Percentiles rank a stretch among this genome's conserved stretches.
phyloP scores from a whole-genome alignment of 2,113 vertebrate species.

The Microcebus tavaratra region DNA sequence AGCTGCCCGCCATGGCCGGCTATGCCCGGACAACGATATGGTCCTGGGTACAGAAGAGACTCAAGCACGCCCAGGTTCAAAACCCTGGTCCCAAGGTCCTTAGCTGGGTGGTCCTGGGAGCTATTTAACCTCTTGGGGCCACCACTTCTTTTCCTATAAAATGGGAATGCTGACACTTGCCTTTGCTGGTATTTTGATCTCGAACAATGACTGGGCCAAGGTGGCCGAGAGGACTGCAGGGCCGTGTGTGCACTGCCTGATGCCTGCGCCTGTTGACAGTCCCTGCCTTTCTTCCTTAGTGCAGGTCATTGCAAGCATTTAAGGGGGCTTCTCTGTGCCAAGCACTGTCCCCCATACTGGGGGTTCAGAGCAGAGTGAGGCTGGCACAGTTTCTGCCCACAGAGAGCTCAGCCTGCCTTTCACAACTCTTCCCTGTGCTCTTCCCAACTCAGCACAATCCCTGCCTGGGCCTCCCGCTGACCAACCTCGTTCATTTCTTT shows the following conservation, averaged over 20 bases:
- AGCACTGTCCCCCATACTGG: background rate
- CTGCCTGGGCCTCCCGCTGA: background rate
- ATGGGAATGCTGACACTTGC: background rate
- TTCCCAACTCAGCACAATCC: background rate
- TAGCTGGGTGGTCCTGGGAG: background rate
- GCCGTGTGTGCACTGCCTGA: rapidly evolving
- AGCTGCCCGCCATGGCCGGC: background rate
- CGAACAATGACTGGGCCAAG: background rate
- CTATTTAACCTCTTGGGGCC: background rate
- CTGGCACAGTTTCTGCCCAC: background rate
- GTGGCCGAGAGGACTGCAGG: background rate
- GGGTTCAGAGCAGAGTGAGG: background rate
- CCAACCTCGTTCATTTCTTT: background rate
- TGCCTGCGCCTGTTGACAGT: background rate
- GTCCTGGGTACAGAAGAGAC: background rate
- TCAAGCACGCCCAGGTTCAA: background rate
- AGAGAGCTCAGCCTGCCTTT: background rate
- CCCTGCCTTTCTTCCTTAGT: background rate
- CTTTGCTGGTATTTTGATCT: background rate
- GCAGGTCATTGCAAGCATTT: background rate
- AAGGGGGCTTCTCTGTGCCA: background rate
- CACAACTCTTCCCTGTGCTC: background rate
- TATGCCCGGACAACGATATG: background rate
- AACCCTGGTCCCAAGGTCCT: background rate
- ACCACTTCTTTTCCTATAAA: background rate